Conservation (phyloP, 2,797 vertebrate genomes). For the Nannoperca australis region DNA sequence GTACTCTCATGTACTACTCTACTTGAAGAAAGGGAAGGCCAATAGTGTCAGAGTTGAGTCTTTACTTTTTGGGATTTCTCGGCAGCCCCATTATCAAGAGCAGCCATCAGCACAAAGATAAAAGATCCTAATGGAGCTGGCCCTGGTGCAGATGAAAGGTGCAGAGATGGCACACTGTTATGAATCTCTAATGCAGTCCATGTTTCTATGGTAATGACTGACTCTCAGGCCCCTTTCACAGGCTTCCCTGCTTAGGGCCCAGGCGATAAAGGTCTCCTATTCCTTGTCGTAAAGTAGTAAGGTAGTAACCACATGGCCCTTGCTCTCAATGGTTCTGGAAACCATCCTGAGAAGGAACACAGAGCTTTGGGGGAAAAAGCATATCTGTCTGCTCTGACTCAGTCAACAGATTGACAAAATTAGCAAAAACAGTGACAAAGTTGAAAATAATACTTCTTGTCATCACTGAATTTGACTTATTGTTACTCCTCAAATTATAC, state of each 20-base stretch:
- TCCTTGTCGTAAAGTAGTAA: slow-evolving; percentile 75
- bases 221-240: slow-evolving; percentile 78
- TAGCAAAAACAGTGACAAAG: slow-evolving; percentile 42
- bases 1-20: slow-evolving; percentile 59
- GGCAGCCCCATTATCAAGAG: slow-evolving; percentile 85
- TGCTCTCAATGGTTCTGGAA: slow-evolving; percentile 58
- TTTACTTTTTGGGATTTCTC: slow-evolving; percentile 86
- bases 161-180: slow-evolving; percentile 82
- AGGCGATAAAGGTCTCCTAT: slow-evolving; percentile 71
- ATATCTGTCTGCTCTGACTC: slow-evolving; percentile 48
- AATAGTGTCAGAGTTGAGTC: slow-evolving; percentile 79
- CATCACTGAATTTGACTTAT: slow-evolving; percentile 53
- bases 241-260: slow-evolving; percentile 70
- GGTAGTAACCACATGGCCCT: slow-evolving; percentile 67
- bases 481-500: slow-evolving; percentile 31
- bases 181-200: slow-evolving; percentile 83
- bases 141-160: slow-evolving; percentile 85
- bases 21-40: slow-evolving; percentile 69
- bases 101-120: slow-evolving; percentile 87
- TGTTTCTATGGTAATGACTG: slow-evolving; percentile 82
- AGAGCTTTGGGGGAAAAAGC: slow-evolving; percentile 31
- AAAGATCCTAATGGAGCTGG: slow-evolving; percentile 86
- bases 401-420: slow-evolving; percentile 54
- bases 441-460: slow-evolving; percentile 48
- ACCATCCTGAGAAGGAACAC: slow-evolving; percentile 45